Base-by-base conservation (phyloP, 2,888 invertebrate genomes). In the Caenorhabditis imperialis region DNA sequence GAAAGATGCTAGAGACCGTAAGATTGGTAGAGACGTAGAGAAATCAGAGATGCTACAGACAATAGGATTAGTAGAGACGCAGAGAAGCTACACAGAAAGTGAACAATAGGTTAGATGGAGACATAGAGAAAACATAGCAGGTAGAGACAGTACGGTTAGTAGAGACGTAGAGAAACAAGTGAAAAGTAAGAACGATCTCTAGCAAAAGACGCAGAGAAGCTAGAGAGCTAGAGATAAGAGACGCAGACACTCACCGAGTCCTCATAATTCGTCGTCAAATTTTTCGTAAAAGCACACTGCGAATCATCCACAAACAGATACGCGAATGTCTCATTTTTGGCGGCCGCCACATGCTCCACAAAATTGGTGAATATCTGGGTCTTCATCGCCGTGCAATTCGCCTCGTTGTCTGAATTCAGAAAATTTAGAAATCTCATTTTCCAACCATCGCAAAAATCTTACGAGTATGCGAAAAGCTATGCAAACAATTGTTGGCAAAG, bases 241-340 rank as follows among this genome's bases (percentile, higher is more conserved):
- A n/a, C n/a, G n/a, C n/a, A n/a, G n/a, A n/a, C n/a, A 62, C 51
- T 37, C 27, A 62, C 62, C 30, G 67, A 55, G 50, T 74, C 61
- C 23, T 42, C 16, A 3, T 67, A 45, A 16, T n/a, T 74, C 2
- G 61, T 51, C 20, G 50, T 74, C 27, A 74, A 16, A 25, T 75
- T 62, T 12, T 33, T 40, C 0, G 63, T 53, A 8, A 27, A 10
- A 20, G 63, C 45, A 38, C 75, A 75, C 18, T 44, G 7, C 2
- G 50, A 35, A 12, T 75, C 38, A 23, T 70, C 63, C 2, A 75
- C 35, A 23, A 69, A 75, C 3, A 75, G 23, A 35, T 75, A 70
- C 2, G 58, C 62, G 44, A 69, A 75, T 22, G 75, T 75, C 33
- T 33, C 57, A 53, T 63, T 74, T n/a, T 50, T 50, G 10, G 53